A percentile compares a stretch with the other conserved stretches of the same genome.
These are phyloP conservation scores for Gymnarchus niloticus DNA, from an alignment of 2,113 vertebrate genomes.

Conservation along the genomic window DNA sequence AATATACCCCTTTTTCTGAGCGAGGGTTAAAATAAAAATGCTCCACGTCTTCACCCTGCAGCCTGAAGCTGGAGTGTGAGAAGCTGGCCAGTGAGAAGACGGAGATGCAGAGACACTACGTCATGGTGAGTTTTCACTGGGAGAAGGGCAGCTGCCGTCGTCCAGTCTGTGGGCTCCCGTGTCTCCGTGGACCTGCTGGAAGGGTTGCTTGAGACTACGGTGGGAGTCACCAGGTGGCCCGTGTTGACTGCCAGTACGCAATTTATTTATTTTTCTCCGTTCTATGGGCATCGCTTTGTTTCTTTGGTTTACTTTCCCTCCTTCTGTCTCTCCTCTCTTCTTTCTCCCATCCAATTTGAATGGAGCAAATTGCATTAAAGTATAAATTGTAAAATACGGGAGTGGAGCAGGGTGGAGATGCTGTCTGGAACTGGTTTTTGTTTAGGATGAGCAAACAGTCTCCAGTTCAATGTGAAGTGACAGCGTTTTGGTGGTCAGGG, in stretches of 20 bases:
- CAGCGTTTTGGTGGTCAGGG: background rate
- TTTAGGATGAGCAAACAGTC: background rate
- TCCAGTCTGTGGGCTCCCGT: background rate
- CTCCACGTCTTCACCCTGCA: conserved; percentile 40
- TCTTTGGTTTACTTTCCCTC: background rate
- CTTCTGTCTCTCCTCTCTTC: background rate
- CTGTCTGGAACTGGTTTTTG: background rate
- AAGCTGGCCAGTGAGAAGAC: conserved; percentile 96
- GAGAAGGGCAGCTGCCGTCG: background rate
- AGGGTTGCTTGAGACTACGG: background rate
- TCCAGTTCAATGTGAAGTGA: background rate
- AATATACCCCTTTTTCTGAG: background rate
- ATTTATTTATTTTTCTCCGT: background rate
- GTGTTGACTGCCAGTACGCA: background rate
- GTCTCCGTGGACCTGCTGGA: background rate
- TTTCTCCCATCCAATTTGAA: background rate
- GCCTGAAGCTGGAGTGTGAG: conserved; percentile 96
- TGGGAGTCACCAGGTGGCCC: background rate
- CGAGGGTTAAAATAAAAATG: background rate
- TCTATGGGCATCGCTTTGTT: background rate
- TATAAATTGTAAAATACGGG: conserved; percentile 1
- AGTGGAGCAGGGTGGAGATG: background rate
- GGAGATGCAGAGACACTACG: conserved; percentile 96
- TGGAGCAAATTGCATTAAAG: conserved; percentile 10
- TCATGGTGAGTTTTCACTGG: conserved; percentile 75